A percentile compares a stretch with the other conserved stretches of the same genome.
phyloP scores from a whole-genome alignment of 2,113 vertebrate species.

The Embiotoca jacksoni region DNA sequence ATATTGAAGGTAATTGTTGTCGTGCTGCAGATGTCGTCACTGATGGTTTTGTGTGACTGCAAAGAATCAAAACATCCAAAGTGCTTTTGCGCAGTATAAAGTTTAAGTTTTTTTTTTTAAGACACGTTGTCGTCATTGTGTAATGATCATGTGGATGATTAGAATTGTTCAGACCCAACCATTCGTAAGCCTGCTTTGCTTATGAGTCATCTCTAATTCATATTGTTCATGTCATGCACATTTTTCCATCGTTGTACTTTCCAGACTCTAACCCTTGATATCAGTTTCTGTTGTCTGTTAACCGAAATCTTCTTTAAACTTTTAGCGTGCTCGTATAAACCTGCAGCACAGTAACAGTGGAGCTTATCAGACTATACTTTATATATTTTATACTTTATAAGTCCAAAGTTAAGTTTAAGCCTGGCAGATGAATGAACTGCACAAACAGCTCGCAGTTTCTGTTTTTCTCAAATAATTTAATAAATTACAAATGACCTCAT shows the following conservation, averaged over 20 bases:
- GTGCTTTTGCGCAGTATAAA: too few species aligned
- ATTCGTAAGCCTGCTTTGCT: neutral
- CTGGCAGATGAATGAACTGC: neutral
- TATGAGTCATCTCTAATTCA: conserved; percentile 10
- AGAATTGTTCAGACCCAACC: too few species aligned
- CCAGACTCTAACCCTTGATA: neutral
- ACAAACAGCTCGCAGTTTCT: neutral
- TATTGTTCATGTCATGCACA: neutral
- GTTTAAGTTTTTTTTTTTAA: too few species aligned
- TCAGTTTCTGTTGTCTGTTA: neutral
- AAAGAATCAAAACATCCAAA: too few species aligned
- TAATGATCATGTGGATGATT: too few species aligned
- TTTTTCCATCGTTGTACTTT: conserved; percentile 21
- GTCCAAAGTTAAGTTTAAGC: neutral
- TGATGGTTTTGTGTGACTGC: too few species aligned
- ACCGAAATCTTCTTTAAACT: neutral
- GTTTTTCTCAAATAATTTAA: neutral
- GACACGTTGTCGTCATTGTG: too few species aligned
- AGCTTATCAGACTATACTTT: neutral
- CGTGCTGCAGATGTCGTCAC: too few species aligned
- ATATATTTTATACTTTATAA: neutral
- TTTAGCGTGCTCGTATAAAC: neutral
- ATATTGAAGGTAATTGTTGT: too few species aligned
- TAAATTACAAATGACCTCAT: neutral
- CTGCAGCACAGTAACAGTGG: too few species aligned